Percentiles rank a stretch among this genome's conserved stretches.
phyloP scores from a whole-genome alignment of 30 jellyfish, hydroid and myxozoan genomes.

The Aurelia sp. region DNA sequence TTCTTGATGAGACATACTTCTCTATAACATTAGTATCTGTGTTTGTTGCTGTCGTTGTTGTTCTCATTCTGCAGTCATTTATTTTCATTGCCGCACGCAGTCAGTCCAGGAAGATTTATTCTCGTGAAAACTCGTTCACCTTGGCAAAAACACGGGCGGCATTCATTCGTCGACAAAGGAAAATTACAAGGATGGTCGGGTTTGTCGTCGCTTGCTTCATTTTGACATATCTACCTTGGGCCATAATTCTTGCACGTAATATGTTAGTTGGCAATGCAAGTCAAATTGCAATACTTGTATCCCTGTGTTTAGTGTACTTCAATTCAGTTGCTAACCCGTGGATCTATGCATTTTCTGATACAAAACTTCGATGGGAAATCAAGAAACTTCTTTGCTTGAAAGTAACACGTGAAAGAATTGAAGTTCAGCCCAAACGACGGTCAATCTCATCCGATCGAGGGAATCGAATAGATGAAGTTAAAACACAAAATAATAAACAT shows the following conservation, averaged over 20 bases:
- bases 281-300: neutral
- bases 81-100: conserved; percentile 3
- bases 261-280: neutral
- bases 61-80: neutral
- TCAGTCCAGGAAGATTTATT: neutral
- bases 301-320: conserved; percentile 5
- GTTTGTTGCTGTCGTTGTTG: conserved; percentile 2
- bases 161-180: neutral
- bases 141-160: neutral
- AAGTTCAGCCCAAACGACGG: too few relatives aligned
- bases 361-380: neutral
- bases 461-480: too few relatives aligned
- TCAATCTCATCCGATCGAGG: too few relatives aligned
- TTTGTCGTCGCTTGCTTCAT: conserved; percentile 1
- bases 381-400: neutral
- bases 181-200: conserved; percentile 1
- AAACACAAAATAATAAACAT: too few relatives aligned
- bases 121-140: neutral
- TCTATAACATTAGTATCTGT: neutral
- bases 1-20: conserved; percentile 2
- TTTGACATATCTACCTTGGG: conserved; percentile 6
- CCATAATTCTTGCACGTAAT: neutral
- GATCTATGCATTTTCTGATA: conserved; percentile 9
- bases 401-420: too few relatives aligned
- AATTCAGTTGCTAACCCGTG: conserved; percentile 17